These are phyloP conservation scores for Spialia ferax DNA, from an alignment of 2,888 invertebrate genomes.

Conservation along the genomic window DNA sequence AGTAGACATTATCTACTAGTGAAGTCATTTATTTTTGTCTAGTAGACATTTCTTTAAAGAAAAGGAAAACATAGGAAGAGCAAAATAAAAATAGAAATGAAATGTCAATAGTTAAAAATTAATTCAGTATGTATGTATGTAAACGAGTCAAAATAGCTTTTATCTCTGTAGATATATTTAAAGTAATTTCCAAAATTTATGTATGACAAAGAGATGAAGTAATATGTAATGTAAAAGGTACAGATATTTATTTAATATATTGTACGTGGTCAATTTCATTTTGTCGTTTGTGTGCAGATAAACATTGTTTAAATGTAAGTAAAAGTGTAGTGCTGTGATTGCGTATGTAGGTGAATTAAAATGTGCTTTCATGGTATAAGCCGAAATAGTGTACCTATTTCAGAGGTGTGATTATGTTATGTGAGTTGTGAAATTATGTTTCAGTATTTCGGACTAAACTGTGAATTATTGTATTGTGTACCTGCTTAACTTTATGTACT, in stretches of 20 bases:
- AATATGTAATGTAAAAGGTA: no score
- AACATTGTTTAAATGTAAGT: background rate
- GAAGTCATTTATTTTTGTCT: no score
- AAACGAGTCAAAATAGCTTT: no score
- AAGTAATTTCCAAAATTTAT: no score
- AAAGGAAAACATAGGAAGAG: no score
- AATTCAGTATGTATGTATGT: no score
- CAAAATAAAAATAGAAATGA: no score
- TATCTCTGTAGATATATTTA: no score
- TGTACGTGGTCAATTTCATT: slow-evolving; percentile 32
- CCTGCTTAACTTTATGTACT: slow-evolving; percentile 57
- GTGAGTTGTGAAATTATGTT: slow-evolving; percentile 1
- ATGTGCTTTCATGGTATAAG: slow-evolving; percentile 17
- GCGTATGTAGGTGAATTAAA: slow-evolving; percentile 14
- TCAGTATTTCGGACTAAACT: background rate
- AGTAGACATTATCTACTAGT: no score
- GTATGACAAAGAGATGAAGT: no score
- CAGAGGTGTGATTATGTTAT: background rate
- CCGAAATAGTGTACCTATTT: slow-evolving; percentile 28
- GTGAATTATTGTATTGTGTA: slow-evolving; percentile 33
- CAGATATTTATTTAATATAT: background rate
- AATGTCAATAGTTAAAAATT: no score
- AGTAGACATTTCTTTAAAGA: no score
- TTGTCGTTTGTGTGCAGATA: background rate
- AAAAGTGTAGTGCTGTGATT: background rate